Conservation (phyloP, 2,888 invertebrate species). For the Nomada ferruginata region DNA sequence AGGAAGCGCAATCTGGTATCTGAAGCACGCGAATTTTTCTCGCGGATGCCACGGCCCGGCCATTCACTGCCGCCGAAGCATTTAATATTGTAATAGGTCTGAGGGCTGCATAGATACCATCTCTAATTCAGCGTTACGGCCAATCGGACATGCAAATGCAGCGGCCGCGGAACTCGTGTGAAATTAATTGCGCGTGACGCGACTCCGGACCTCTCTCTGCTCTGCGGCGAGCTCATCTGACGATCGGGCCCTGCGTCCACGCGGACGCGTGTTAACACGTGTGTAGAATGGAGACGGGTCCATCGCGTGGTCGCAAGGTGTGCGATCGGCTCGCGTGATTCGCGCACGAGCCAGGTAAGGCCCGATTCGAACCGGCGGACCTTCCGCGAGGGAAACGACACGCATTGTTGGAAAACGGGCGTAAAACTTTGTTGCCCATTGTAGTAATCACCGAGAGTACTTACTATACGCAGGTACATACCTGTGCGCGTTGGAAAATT, state of each 20-base stretch:
- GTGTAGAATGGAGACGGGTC: slow-evolving; percentile 40
- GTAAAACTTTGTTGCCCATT: no score
- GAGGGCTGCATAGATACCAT: slow-evolving; percentile 62
- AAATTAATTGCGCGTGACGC: slow-evolving; percentile 77
- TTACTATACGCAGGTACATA: no score
- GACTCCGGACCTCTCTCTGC: slow-evolving; percentile 34
- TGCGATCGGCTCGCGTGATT: slow-evolving; percentile 40
- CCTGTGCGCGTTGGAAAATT: no score
- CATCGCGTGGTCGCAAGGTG: slow-evolving; percentile 41
- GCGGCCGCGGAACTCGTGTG: slow-evolving; percentile 63
- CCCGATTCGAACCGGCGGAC: slow-evolving; percentile 2
- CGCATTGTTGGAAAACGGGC: not conserved
- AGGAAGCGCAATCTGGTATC: slow-evolving; percentile 57
- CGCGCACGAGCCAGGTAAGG: slow-evolving; percentile 22
- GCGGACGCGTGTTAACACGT: slow-evolving; percentile 50
- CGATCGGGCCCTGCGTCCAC: slow-evolving; percentile 34
- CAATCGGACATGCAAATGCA: slow-evolving; percentile 74
- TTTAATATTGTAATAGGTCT: slow-evolving; percentile 70
- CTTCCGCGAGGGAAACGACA: slow-evolving; percentile 11
- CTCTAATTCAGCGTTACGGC: slow-evolving; percentile 67
- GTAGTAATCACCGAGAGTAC: no score
- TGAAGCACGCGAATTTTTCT: slow-evolving; percentile 49
- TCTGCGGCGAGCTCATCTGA: slow-evolving; percentile 41
- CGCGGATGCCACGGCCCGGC: not conserved
- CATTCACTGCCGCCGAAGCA: slow-evolving; percentile 62